Evolutionary conservation across 35 echinoderm and acorn worm genomes (phyloP), one percentile per base, ranked within the genome.

Genomic region (Apostichopus parvimensis): DNA sequence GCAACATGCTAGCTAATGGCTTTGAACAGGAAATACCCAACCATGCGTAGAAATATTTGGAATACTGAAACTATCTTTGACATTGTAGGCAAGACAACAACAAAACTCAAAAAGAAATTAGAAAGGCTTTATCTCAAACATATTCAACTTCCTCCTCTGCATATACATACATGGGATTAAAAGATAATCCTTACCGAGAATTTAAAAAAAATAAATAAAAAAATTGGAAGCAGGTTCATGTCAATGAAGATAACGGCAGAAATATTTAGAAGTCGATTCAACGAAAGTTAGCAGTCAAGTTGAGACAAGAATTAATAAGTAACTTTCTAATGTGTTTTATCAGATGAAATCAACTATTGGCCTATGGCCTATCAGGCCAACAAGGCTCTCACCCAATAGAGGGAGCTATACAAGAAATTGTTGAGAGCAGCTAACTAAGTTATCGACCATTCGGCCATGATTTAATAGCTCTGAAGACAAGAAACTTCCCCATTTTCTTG

Each of bases 401-500:
- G 81, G 81, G 81, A 15, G 81, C 28, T 59, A 84, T 84, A 59
- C 54, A 53, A 84, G 81, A 84, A 58, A 58, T 45, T 54, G 18
- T 8, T n/a, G 71, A 59, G 20, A 17, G 9, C 56, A 58, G 12
- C 58, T 84, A 84, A 84, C 81, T 84, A 58, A 84, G 81, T 84
- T 84, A 84, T 84, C 81, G 81, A 84, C 81, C 81, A 84, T 59
- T 84, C 58, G 58, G 15, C 81, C 81, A 84, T 84, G 81, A 84
- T 84, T 84, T 84, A 84, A 84, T 84, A 84, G 81, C 81, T 84
- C 56, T 84, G 81, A 84, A 75, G 71, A 75, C 20, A 75, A 75
- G n/a, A 75, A 84, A 84, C 81, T 84, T 84, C 81, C 81, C 81
- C 81, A 84, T 84, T 84, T 84, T 84, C 81, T 84, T 84, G 81